Percentiles rank a stretch among this genome's conserved stretches.
Evolutionary conservation across 2,113 vertebrate species (phyloP).

Genomic region (Urocynchramus pylzowi): DNA sequence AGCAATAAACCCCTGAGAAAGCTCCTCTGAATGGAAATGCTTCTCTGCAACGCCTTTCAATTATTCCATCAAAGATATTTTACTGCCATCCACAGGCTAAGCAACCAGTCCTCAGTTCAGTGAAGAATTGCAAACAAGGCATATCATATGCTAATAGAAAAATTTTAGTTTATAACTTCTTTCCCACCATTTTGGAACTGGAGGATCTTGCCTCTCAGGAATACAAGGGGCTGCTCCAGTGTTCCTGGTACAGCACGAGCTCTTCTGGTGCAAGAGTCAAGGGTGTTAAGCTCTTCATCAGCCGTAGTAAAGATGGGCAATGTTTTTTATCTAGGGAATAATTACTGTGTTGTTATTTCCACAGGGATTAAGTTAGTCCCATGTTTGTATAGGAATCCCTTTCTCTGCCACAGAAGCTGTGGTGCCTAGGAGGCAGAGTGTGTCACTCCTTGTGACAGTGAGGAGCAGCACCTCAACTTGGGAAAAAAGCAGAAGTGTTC

Average conservation of each 20-base stretch:
- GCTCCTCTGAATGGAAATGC: background rate
- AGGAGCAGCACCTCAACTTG: background rate
- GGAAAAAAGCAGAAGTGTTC: background rate
- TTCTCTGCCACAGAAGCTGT: background rate
- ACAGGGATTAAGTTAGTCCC: background rate
- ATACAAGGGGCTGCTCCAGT: background rate
- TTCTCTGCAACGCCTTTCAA: conserved; percentile 22
- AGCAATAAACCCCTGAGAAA: conserved; percentile 37
- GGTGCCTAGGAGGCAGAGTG: background rate
- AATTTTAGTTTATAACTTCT: background rate
- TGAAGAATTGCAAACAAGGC: background rate
- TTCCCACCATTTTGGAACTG: background rate
- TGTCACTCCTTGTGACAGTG: background rate
- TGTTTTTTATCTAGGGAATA: background rate
- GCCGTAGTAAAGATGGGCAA: background rate
- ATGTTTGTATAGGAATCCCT: background rate
- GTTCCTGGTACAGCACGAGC: background rate
- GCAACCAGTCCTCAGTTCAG: conserved; percentile 1
- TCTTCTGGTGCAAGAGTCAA: background rate
- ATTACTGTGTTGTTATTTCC: background rate
- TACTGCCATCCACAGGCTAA: conserved; percentile 57
- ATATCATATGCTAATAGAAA: background rate
- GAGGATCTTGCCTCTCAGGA: background rate
- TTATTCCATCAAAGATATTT: conserved; percentile 58
- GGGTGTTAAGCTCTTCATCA: background rate